phyloP scores from a whole-genome alignment of 2,888 invertebrate genomes.

The Patella caerulea region DNA sequence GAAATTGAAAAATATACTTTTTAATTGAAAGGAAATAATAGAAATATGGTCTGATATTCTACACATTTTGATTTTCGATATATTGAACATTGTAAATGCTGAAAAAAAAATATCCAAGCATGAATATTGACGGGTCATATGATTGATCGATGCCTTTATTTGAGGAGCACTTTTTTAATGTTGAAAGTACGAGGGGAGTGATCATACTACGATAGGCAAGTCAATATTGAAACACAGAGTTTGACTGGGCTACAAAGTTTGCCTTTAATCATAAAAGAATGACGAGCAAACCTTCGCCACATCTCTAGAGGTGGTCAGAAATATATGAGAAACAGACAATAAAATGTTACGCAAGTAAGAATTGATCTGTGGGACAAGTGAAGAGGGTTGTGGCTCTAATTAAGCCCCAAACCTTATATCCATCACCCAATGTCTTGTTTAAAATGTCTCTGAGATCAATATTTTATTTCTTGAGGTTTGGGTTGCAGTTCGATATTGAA shows the following conservation, averaged over 20 bases:
- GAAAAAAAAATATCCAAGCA: no score
- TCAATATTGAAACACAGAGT: neutral
- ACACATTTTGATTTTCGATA: no score
- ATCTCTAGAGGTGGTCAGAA: neutral
- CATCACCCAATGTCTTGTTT: neutral
- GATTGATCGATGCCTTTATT: neutral
- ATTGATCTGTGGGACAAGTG: no score
- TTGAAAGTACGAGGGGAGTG: neutral
- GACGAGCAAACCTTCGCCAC: neutral
- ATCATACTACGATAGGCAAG: neutral
- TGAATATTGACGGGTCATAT: no score
- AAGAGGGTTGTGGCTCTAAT: no score
- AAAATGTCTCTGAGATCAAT: conserved; percentile 1
- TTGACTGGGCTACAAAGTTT: neutral
- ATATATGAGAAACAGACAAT: no score
- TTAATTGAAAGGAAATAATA: no score
- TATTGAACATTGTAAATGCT: no score
- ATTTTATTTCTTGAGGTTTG: neutral
- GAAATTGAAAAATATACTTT: no score
- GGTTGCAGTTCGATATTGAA: neutral
- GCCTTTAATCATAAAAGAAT: conserved; percentile 6
- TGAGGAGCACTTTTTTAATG: conserved; percentile 5
- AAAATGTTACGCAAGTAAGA: no score
- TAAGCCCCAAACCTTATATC: conserved; percentile 3
- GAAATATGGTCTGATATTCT: no score